Evolutionary conservation across 1,140 invertebrate species (phyloP).

Genomic region (Halyomorpha halys): DNA sequence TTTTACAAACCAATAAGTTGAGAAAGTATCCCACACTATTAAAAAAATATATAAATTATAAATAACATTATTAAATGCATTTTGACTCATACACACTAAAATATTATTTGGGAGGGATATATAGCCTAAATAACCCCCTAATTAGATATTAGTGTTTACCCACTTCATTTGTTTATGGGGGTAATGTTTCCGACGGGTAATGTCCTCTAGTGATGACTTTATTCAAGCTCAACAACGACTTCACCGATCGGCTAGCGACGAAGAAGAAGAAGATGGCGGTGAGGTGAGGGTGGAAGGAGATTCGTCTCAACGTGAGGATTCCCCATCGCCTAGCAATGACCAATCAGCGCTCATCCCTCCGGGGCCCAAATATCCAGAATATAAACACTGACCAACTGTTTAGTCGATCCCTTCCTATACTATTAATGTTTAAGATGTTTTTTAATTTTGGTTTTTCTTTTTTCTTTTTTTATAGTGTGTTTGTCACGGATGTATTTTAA

Average conservation of each 20-base stretch:
- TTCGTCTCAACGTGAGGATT: constrained; percentile 2
- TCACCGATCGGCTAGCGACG: constrained; percentile 84
- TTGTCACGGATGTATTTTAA: too few species aligned
- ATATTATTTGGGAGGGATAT: constrained; percentile 28
- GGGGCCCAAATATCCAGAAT: constrained; percentile 42
- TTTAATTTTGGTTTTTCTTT: too few species aligned
- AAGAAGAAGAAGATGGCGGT: constrained; percentile 51
- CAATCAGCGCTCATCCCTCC: constrained; percentile 40
- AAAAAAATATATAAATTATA: too few species aligned
- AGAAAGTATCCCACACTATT: too few species aligned
- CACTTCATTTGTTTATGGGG: constrained; percentile 7
- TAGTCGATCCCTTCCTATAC: neutral
- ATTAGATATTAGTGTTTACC: constrained; percentile 20
- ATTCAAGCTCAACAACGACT: constrained; percentile 86
- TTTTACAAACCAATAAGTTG: too few species aligned
- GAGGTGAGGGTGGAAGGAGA: constrained; percentile 16
- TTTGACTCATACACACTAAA: too few species aligned
- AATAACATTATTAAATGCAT: too few species aligned
- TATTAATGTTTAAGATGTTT: too few species aligned
- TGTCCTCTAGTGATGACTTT: constrained; percentile 69
- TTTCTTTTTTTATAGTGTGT: too few species aligned
- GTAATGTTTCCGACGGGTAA: constrained; percentile 6
- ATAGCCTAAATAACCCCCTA: neutral
- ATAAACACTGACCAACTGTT: constrained; percentile 40
- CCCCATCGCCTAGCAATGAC: constrained; percentile 39